These are phyloP conservation scores for Chaetorhynchus papuensis DNA, from an alignment of 2,113 vertebrate species.

Conservation along the genomic window DNA sequence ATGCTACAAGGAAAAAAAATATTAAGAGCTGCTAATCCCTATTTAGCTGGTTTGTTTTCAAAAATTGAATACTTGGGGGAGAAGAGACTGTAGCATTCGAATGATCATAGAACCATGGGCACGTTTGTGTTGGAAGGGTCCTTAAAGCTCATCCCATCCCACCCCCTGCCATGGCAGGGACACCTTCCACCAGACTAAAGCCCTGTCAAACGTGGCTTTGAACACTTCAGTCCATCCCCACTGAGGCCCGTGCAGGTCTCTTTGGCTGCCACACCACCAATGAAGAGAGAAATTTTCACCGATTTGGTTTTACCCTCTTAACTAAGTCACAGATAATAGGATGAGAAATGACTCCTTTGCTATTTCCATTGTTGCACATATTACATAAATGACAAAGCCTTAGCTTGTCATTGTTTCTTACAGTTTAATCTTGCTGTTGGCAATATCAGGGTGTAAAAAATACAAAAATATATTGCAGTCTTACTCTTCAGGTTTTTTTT, in stretches of 20 bases:
- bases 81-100: rapidly evolving
- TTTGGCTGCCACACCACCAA: neutral
- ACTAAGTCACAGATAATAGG: neutral
- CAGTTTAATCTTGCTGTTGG: neutral
- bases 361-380: neutral
- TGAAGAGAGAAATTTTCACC: neutral
- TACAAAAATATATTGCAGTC: neutral
- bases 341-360: neutral
- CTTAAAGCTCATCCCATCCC: neutral
- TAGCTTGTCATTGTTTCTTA: neutral
- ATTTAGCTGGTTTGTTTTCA: neutral
- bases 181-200: neutral
- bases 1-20: neutral
- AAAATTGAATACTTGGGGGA: rapidly evolving
- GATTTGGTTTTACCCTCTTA: neutral
- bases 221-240: neutral
- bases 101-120: too few relatives aligned
- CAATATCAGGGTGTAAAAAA: neutral
- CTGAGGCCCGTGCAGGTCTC: neutral
- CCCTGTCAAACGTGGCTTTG: neutral
- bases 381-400: neutral
- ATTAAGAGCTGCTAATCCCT: neutral
- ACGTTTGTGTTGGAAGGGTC: neutral
- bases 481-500: neutral
- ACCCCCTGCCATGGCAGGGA: neutral